Evolutionary conservation across 2,888 invertebrate genomes (phyloP).

Genomic region (Macrosoma leucophasiata): DNA sequence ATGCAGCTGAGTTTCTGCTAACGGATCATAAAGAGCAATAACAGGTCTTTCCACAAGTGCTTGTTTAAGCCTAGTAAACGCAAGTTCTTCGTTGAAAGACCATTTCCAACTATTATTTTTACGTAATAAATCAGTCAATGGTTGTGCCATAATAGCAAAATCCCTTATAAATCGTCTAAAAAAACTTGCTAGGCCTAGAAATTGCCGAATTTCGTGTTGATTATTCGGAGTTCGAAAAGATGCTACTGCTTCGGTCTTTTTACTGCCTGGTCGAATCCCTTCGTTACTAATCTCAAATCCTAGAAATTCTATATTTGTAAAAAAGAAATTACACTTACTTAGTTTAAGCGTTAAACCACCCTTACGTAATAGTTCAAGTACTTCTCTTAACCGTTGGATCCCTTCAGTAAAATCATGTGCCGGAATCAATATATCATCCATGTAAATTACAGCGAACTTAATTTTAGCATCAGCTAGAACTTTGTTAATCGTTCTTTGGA

Average conservation of each 20-base stretch:
- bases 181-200: constrained; percentile 24
- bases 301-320: constrained; percentile 18
- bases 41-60: too few species aligned
- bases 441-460: too few species aligned
- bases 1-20: constrained; percentile 31
- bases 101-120: constrained; percentile 20
- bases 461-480: too few species aligned
- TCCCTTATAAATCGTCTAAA: constrained; percentile 24
- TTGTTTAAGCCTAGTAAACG: too few species aligned
- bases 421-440: too few species aligned
- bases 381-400: constrained; percentile 13
- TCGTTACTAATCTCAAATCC: constrained; percentile 23
- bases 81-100: constrained; percentile 11
- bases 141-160: constrained; percentile 22
- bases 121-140: constrained; percentile 19
- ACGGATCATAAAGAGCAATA: constrained; percentile 32
- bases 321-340: constrained; percentile 22
- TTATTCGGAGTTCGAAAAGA: constrained; percentile 20
- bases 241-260: constrained; percentile 18
- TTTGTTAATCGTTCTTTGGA: constrained; percentile 34
- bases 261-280: constrained; percentile 18
- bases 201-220: constrained; percentile 24
- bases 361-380: constrained; percentile 14
- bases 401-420: too few species aligned
- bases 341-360: constrained; percentile 20